Evolutionary conservation across 2,888 invertebrate genomes (phyloP), one percentile per base, ranked within the genome.

Genomic region (Heteropelma amictum): DNA sequence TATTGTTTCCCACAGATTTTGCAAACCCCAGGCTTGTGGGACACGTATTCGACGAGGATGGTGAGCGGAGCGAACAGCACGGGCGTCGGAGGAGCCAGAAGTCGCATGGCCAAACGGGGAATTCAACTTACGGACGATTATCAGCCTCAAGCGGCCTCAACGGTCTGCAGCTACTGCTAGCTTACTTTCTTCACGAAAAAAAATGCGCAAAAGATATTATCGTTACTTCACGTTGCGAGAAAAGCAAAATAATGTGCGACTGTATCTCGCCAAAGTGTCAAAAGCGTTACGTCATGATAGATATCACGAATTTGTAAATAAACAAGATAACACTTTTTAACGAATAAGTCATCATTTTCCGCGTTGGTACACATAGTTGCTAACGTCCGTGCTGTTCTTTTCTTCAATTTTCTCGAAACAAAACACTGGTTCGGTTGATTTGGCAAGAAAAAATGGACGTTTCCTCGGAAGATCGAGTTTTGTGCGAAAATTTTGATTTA

Each of bases 21-120:
- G 82, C 97, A 98, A 91, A 98, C 97, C 0, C 98, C 98, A 19
- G 96, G 96, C 10, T 91, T 98, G 1, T 95, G 94, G 94, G 94
- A 94, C 83, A 81, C 84, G 2, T 82, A 85, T 61, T 77, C 85
- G 2, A 54, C 73, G 21, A 77, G 80, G 63, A 54, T 79, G 8
- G 76, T 51, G 40, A 72, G 79, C 19, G 82, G 78, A 17, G 76
- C 68, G 4, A 83, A 78, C 61, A 79, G 51, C 21, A 75, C 78
- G 53, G 14, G 45, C 3, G 26, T 53, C 10, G 78, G 77, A 51
- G 84, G 84, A 19, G 77, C 84, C 1, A 83, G 88, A 71, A 81
- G 85, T 35, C 86, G 88, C 51, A 35, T 83, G 38, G 86, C 83
- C 8, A 83, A 82, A 65, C 82, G 85, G 28, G 86, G 84, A 28